Evolutionary conservation across 2,797 vertebrate species (phyloP).

Genomic region (Thamnophis elegans): DNA sequence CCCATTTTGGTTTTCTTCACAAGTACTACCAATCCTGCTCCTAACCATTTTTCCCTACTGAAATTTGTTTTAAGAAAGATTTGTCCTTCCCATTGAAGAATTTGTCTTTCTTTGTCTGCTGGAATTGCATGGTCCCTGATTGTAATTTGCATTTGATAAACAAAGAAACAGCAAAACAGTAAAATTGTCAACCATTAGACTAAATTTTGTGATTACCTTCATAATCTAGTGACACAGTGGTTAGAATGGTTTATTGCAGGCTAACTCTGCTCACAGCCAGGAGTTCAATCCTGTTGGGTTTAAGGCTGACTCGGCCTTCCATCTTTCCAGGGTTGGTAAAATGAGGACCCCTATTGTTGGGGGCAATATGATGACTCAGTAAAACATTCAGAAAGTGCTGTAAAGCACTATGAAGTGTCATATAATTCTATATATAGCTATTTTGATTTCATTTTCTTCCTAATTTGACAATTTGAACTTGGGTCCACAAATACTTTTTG

Average conservation of each 20-base stretch:
- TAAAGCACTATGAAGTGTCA: background rate
- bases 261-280: background rate
- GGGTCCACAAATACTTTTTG: background rate
- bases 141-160: background rate
- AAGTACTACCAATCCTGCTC: background rate
- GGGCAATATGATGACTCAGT: background rate
- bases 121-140: background rate
- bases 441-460: background rate
- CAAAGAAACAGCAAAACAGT: background rate
- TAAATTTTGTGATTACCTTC: background rate
- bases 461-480: background rate
- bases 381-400: background rate
- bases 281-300: background rate
- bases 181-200: too few species aligned
- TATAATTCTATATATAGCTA: background rate
- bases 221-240: background rate
- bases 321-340: background rate
- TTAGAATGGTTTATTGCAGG: background rate
- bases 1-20: background rate
- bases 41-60: background rate
- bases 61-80: background rate
- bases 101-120: background rate
- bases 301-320: background rate
- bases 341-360: background rate
- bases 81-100: background rate